phyloP scores from a whole-genome alignment of 2,888 invertebrate species.

The Iphiclides podalirius region DNA sequence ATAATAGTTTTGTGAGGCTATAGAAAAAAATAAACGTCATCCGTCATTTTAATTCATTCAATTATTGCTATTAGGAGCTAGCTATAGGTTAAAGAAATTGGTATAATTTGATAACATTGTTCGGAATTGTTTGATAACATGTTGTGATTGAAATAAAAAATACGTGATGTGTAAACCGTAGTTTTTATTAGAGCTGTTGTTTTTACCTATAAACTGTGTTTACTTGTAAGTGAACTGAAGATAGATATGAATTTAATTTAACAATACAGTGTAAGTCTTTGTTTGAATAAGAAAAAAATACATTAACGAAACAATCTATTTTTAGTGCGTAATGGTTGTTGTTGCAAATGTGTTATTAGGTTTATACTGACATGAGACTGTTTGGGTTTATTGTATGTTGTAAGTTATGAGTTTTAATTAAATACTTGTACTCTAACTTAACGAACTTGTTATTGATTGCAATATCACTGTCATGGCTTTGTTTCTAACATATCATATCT shows the following conservation, averaged over 20 bases:
- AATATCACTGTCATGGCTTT: too few species aligned
- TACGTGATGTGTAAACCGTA: constrained; percentile 4
- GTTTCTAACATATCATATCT: too few species aligned
- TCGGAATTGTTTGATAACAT: constrained; percentile 16
- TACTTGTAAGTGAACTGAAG: constrained; percentile 11
- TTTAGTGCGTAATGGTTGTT: too few species aligned
- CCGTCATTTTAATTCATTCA: too few species aligned
- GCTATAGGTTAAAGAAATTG: constrained; percentile 8
- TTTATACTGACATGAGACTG: too few species aligned
- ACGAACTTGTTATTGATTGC: too few species aligned
- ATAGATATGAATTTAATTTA: constrained; percentile 19
- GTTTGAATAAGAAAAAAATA: constrained; percentile 8
- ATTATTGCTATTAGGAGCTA: constrained; percentile 11
- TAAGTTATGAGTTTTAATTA: too few species aligned
- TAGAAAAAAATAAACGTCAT: constrained; percentile 8
- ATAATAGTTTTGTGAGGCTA: not conserved
- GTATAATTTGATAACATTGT: constrained; percentile 17
- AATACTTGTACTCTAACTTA: too few species aligned
- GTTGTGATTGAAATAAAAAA: constrained; percentile 6
- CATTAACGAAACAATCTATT: not conserved
- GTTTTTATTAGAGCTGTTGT: not conserved
- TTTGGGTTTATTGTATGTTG: too few species aligned
- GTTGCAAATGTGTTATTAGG: too few species aligned
- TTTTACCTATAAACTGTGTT: too few species aligned
- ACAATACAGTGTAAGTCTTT: constrained; percentile 25